These are phyloP conservation scores for Tauraco hartlaubi DNA, from an alignment of 2,797 vertebrate genomes.

Conservation along the genomic window DNA sequence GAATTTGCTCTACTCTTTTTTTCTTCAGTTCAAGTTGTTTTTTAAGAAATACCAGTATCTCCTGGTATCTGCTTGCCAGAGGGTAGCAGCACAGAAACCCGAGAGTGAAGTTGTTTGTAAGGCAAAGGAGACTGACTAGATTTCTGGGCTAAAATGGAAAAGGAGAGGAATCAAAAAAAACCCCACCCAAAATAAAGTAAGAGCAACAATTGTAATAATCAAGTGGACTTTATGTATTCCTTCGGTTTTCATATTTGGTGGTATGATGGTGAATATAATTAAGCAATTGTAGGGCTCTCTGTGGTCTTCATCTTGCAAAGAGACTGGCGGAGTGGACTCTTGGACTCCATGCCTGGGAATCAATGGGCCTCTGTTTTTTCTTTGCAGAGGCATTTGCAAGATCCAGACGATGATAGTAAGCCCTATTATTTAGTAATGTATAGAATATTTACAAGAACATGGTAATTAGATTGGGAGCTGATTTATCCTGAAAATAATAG, in stretches of 20 bases:
- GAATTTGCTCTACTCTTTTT: not conserved
- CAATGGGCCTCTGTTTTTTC: conserved; percentile 31
- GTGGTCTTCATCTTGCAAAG: not conserved
- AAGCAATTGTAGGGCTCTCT: not conserved
- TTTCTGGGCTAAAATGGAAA: not conserved
- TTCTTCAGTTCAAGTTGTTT: not conserved
- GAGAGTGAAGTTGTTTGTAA: not conserved
- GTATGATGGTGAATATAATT: not conserved
- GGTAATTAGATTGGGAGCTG: not conserved
- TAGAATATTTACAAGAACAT: conserved; percentile 22
- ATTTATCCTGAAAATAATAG: conserved; percentile 38
- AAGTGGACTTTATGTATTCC: not conserved
- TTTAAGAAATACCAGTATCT: not conserved
- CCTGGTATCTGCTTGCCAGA: not conserved
- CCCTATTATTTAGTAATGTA: not conserved
- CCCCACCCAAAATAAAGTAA: not conserved
- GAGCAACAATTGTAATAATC: not conserved
- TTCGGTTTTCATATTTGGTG: not conserved
- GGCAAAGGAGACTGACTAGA: not conserved
- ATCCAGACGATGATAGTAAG: not conserved
- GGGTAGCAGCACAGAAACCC: not conserved
- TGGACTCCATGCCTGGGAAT: conserved; percentile 6
- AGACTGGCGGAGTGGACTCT: not conserved
- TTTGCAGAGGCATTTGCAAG: not conserved
- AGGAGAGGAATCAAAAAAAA: not conserved